These are phyloP conservation scores for Oostethus manadensis DNA, from an alignment of 2,113 vertebrate genomes.

Conservation along the genomic window DNA sequence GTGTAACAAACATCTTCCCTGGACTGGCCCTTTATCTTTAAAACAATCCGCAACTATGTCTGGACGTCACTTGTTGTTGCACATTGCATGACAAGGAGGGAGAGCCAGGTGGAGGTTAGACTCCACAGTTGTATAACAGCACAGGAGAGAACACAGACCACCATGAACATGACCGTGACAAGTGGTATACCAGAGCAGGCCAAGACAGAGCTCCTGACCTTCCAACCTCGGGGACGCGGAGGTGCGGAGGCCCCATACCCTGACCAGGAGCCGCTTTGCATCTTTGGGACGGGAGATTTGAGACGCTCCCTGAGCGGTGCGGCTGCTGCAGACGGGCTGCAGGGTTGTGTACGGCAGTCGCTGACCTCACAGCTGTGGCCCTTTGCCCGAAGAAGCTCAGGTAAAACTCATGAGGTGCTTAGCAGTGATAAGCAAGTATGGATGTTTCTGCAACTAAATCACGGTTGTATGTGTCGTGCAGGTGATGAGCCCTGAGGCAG, in stretches of 20 bases:
- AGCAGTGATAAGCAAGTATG: not conserved
- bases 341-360: conserved; percentile 56
- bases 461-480: conserved; percentile 33
- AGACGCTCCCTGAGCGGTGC: conserved; percentile 47
- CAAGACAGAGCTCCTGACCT: conserved; percentile 3
- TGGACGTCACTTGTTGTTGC: conserved; percentile 5
- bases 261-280: conserved; percentile 42
- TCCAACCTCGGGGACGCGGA: conserved; percentile 9
- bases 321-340: conserved; percentile 58
- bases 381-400: conserved; percentile 54
- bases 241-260: not conserved
- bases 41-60: not conserved
- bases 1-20: conserved; percentile 22
- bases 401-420: conserved; percentile 23
- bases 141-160: not conserved
- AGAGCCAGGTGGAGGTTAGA: conserved; percentile 23
- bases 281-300: conserved; percentile 57
- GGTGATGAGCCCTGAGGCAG: conserved; percentile 73
- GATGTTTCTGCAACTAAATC: not conserved
- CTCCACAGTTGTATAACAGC: conserved; percentile 30
- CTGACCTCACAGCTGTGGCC: conserved; percentile 54
- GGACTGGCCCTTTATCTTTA: not conserved
- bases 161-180: conserved; percentile 13
- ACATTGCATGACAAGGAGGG: conserved; percentile 1
- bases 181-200: conserved; percentile 14